Conservation (phyloP, 2,888 invertebrate species). For the Liodrosophila aerea region DNA sequence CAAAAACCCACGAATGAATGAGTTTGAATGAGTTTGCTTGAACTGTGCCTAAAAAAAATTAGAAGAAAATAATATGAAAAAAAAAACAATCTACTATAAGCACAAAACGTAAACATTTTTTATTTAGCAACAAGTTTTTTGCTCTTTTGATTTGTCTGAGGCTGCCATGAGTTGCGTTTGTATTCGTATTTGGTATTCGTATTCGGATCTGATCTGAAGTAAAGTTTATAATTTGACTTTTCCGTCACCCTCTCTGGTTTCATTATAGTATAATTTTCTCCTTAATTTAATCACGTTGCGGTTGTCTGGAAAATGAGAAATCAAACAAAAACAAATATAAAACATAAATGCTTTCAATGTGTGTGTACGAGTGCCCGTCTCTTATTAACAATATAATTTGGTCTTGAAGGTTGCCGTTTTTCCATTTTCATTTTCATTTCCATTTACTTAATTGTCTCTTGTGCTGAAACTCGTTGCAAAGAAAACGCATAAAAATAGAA, state of each 20-base stretch:
- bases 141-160: conserved; percentile 46
- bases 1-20: conserved; percentile 47
- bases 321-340: conserved; percentile 19
- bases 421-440: conserved; percentile 48
- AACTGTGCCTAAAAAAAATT: background rate
- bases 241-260: conserved; percentile 18
- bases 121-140: conserved; percentile 42
- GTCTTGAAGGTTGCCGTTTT: conserved; percentile 57
- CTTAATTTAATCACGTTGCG: conserved; percentile 38
- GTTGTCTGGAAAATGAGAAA: conserved; percentile 30
- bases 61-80: background rate
- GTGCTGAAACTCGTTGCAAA: conserved; percentile 25
- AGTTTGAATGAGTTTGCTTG: conserved; percentile 36
- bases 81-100: background rate
- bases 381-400: conserved; percentile 47
- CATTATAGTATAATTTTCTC: conserved; percentile 11
- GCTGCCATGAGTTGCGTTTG: conserved; percentile 44
- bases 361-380: conserved; percentile 54
- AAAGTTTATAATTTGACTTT: conserved; percentile 25
- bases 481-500: conserved; percentile 15
- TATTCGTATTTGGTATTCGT: conserved; percentile 14
- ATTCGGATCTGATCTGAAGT: conserved; percentile 14
- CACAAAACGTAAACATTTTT: conserved; percentile 8
- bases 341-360: conserved; percentile 62
- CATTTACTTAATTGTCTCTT: conserved; percentile 40